phyloP scores from a whole-genome alignment of 2,888 invertebrate genomes.

The Dorcus parallelipipedus region DNA sequence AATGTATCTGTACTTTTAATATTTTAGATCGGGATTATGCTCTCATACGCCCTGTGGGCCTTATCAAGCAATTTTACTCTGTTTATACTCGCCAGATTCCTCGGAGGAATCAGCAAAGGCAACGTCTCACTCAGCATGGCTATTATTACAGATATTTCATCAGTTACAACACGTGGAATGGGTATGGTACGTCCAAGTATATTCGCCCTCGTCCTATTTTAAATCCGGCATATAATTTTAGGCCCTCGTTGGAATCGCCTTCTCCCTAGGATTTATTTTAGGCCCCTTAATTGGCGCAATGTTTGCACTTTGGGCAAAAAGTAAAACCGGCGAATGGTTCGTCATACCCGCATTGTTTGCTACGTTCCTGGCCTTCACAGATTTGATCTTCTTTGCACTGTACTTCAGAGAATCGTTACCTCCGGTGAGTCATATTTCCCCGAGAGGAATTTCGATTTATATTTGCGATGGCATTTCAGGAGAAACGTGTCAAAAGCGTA shows the following conservation, averaged over 20 bases:
- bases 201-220: too few relatives aligned
- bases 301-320: slow-evolving; percentile 69
- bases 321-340: slow-evolving; percentile 69
- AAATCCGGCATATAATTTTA: slow-evolving; percentile 46
- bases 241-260: slow-evolving; percentile 96
- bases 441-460: neutral
- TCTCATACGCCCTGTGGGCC: slow-evolving; percentile 89
- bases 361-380: slow-evolving; percentile 67
- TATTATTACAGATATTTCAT: slow-evolving; percentile 88
- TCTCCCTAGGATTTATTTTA: slow-evolving; percentile 95
- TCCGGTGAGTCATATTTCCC: slow-evolving; percentile 50
- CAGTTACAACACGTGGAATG: slow-evolving; percentile 77
- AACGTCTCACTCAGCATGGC: slow-evolving; percentile 95
- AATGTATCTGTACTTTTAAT: slow-evolving; percentile 15
- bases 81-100: slow-evolving; percentile 87
- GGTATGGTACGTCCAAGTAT: slow-evolving; percentile 72
- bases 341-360: slow-evolving; percentile 78
- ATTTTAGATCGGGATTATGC: slow-evolving; percentile 74
- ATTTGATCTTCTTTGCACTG: slow-evolving; percentile 70
- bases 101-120: slow-evolving; percentile 95
- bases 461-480: slow-evolving; percentile 50
- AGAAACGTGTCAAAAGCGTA: slow-evolving; percentile 67
- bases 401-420: slow-evolving; percentile 84
- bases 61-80: slow-evolving; percentile 80
- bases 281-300: slow-evolving; percentile 93